Evolutionary conservation across 2,113 vertebrate species (phyloP).

Genomic region (Thermophis baileyi): DNA sequence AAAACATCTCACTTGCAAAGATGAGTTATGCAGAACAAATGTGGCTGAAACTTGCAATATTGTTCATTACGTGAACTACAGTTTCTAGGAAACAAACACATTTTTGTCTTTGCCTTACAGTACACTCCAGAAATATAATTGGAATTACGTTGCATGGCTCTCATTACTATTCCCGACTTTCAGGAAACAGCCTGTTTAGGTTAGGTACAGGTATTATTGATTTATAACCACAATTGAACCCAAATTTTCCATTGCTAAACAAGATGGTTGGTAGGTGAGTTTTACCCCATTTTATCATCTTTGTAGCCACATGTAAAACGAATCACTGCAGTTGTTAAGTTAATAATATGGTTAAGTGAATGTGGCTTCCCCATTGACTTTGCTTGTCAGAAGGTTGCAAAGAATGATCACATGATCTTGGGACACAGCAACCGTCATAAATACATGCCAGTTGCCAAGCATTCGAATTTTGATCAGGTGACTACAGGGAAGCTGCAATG

Average conservation of each 20-base stretch:
- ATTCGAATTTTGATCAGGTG: neutral
- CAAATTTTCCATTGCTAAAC: neutral
- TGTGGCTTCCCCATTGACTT: neutral
- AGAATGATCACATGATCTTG: neutral
- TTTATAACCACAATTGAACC: neutral
- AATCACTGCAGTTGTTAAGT: neutral
- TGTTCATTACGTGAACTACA: neutral
- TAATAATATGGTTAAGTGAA: neutral
- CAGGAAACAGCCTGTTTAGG: neutral
- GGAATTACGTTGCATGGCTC: neutral
- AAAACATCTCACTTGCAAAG: neutral
- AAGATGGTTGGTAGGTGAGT: neutral
- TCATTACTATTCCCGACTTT: neutral
- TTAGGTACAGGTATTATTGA: neutral
- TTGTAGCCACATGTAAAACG: neutral
- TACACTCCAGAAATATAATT: neutral
- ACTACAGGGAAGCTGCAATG: neutral
- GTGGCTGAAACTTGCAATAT: neutral
- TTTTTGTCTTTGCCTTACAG: neutral
- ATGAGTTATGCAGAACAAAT: neutral
- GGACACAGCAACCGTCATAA: neutral
- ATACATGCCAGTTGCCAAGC: neutral
- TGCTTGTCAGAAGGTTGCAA: neutral
- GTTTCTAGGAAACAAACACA: neutral
- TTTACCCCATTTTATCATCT: neutral